A percentile compares a stretch with the other conserved stretches of the same genome.
Conservation (phyloP, 1,140 invertebrate genomes). For the Drosophila nebulosa region DNA sequence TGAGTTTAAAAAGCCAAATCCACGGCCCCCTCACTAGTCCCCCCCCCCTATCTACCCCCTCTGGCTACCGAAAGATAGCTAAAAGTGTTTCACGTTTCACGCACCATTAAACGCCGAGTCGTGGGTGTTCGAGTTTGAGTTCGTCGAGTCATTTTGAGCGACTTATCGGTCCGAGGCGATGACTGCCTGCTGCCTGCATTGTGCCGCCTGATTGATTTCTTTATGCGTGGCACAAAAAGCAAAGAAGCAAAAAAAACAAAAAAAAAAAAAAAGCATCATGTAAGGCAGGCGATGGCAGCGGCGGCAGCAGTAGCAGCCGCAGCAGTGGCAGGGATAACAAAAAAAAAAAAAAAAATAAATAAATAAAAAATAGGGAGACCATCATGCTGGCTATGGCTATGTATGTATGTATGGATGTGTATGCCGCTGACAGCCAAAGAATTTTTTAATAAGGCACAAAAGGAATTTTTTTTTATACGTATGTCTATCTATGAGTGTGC, state of each 20-base stretch:
- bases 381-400: background rate
- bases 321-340: no score
- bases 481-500: background rate
- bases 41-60: background rate
- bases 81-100: constrained; percentile 78
- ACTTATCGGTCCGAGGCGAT: constrained; percentile 53
- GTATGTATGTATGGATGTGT: background rate
- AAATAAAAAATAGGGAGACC: background rate
- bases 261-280: background rate
- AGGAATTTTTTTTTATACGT: constrained; percentile 53
- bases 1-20: constrained; percentile 56
- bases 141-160: constrained; percentile 71
- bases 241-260: no score
- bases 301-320: no score
- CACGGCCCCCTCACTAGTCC: background rate
- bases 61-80: constrained; percentile 44
- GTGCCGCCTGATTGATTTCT: constrained; percentile 77
- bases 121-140: constrained; percentile 7
- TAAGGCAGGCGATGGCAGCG: no score
- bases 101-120: constrained; percentile 68
- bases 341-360: background rate
- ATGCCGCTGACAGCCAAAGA: constrained; percentile 50
- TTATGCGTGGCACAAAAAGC: constrained; percentile 47
- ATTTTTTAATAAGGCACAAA: constrained; percentile 72
- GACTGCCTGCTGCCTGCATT: constrained; percentile 42